Evolutionary conservation across 2,888 invertebrate species (phyloP), one percentile per base, ranked within the genome.

Genomic region (Ceriagrion tenellum): DNA sequence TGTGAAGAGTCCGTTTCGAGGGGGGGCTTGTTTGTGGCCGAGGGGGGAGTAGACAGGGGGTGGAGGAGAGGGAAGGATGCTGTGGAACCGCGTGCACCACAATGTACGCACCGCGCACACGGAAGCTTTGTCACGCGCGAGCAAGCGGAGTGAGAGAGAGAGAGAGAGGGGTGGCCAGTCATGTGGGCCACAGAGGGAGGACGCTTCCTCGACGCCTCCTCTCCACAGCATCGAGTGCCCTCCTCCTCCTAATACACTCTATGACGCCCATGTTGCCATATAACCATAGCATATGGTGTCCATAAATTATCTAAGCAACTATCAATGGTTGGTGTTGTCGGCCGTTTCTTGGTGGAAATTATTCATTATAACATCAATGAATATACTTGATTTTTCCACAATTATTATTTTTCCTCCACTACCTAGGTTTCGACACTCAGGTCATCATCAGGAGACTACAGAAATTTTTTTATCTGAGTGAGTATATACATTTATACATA

Each of bases 81-180:
- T 20, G n/a, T 30, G 91, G 63, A 63, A 63, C 59, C 20, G 91
- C 59, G 40, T 35, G n/a, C 63, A 47, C 93, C 93, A 69, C 93
- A 93, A 93, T 93, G 93, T 74, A 93, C 93, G 74, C 93, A 91
- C 91, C 91, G 69, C 69, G 40, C 59, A 10, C 91, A 63, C 63
- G 93, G 74, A 74, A 93, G 69, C 93, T 69, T 74, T 93, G 93
- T 93, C 93, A 93, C 93, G 93, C 47, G 35, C 93, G 93, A 47
- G 69, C 47, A 93, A 74, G 47, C 93, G 47, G 69, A 74, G 47
- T 69, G 93, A 47, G 69, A 63, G 63, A 69, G 81, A 26, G 91
- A 56, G 91, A 35, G 59, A 59, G 59, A 20, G 1, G 74, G 81
- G 91, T 63, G 91, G 59, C 63, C 47, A 40, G 40, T 40, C 93